Conservation (phyloP, 2,797 vertebrate species). For the Sebastes goodei region DNA sequence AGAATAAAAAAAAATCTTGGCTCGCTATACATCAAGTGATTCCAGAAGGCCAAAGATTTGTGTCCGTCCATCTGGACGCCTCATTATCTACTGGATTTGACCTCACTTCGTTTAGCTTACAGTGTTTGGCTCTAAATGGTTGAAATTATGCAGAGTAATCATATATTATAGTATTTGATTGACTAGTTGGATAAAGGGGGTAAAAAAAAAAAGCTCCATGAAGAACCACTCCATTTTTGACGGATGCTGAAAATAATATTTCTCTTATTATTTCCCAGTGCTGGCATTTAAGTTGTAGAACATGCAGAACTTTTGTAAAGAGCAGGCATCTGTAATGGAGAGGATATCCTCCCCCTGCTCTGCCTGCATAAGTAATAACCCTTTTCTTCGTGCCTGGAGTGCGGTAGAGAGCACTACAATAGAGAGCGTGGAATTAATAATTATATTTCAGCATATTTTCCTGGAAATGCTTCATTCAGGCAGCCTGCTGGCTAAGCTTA, state of each 20-base stretch:
- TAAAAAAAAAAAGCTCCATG: background rate
- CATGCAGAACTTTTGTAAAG: slow-evolving; percentile 3
- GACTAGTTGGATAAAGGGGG: background rate
- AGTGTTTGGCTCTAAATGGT: background rate
- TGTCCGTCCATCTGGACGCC: slow-evolving; percentile 22
- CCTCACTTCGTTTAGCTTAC: slow-evolving; percentile 7
- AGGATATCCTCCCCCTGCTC: slow-evolving; percentile 6
- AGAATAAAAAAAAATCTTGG: background rate
- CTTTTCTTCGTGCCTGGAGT: slow-evolving; percentile 22
- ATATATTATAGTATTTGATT: background rate
- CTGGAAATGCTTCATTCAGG: slow-evolving; percentile 8
- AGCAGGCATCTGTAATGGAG: slow-evolving; percentile 13
- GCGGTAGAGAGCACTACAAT: slow-evolving; percentile 1
- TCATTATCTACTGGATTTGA: slow-evolving; percentile 41
- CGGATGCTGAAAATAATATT: background rate
- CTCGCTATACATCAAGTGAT: background rate
- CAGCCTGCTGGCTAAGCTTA: slow-evolving; percentile 29
- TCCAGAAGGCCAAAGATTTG: slow-evolving; percentile 10
- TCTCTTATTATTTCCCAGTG: background rate
- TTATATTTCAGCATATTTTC: slow-evolving; percentile 36
- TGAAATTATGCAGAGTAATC: slow-evolving; percentile 2
- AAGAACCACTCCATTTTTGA: background rate
- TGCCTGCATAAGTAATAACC: slow-evolving; percentile 15
- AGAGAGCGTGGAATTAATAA: slow-evolving; percentile 35
- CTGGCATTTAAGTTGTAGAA: slow-evolving; percentile 26